Conservation (phyloP, 1,140 invertebrate genomes). For the Brachionus rubens region DNA sequence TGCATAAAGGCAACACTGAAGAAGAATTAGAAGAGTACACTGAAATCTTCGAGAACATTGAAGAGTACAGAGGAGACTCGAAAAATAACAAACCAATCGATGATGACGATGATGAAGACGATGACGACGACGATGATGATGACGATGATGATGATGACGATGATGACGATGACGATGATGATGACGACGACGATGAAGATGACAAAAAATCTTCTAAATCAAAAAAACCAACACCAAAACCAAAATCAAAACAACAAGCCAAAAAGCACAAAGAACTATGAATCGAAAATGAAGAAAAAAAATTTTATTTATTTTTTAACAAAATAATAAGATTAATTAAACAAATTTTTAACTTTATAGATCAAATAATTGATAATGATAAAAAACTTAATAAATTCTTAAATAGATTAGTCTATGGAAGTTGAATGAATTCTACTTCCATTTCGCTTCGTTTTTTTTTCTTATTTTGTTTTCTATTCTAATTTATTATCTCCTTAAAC, state of each 20-base stretch:
- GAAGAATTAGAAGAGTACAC: slow-evolving; percentile 47
- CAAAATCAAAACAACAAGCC: background rate
- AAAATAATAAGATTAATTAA: background rate
- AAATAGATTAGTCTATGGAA: slow-evolving; percentile 8
- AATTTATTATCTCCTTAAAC: slow-evolving; percentile 26
- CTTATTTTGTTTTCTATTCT: too few relatives aligned
- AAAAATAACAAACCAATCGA: slow-evolving; percentile 41
- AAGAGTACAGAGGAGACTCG: slow-evolving; percentile 26
- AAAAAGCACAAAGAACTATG: background rate
- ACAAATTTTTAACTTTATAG: slow-evolving; percentile 6
- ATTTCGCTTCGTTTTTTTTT: too few relatives aligned
- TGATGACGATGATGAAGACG: slow-evolving; percentile 37
- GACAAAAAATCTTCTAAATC: slow-evolving; percentile 29
- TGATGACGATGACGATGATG: slow-evolving; percentile 46
- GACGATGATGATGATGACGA: slow-evolving; percentile 46
- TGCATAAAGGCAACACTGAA: slow-evolving; percentile 36
- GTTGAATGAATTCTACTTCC: background rate
- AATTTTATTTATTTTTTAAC: background rate
- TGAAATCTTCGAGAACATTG: slow-evolving; percentile 47
- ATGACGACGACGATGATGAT: slow-evolving; percentile 44
- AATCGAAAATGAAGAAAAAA: slow-evolving; percentile 4
- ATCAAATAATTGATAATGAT: background rate
- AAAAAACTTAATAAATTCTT: slow-evolving; percentile 12
- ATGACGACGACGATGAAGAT: slow-evolving; percentile 39
- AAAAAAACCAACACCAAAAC: slow-evolving; percentile 12